These are phyloP conservation scores for Budorcas taxicolor DNA, from an alignment of 2,113 vertebrate genomes.

Conservation along the genomic window DNA sequence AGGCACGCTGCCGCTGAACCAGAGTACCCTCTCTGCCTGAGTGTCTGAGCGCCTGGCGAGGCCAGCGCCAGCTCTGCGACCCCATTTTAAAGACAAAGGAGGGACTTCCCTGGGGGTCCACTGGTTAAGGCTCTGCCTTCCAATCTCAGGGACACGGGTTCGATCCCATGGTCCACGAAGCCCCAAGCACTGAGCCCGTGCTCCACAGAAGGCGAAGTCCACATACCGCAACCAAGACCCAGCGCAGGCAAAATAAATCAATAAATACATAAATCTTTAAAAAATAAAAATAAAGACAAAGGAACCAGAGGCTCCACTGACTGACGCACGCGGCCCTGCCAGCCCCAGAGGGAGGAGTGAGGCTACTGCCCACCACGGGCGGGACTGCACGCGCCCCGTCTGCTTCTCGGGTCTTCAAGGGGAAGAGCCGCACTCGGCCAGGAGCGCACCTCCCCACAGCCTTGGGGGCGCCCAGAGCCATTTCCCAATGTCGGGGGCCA, in stretches of 20 bases:
- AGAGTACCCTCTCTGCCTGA: not conserved
- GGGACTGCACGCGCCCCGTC: fast-evolving
- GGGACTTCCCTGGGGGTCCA: not conserved
- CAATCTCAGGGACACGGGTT: not conserved
- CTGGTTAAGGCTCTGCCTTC: not conserved
- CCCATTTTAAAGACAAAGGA: not conserved
- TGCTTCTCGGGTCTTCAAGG: conserved; percentile 12
- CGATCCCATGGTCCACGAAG: not conserved
- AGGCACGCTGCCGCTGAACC: not conserved
- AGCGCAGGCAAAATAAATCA: not conserved
- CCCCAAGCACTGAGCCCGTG: not conserved
- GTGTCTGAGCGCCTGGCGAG: no score
- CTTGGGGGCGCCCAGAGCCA: not conserved
- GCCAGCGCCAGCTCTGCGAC: not conserved
- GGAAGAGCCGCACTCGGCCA: conserved; percentile 25
- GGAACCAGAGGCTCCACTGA: not conserved
- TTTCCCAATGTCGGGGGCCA: not conserved
- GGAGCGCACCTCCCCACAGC: not conserved
- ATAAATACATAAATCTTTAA: not conserved
- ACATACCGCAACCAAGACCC: not conserved
- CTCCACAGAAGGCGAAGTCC: not conserved
- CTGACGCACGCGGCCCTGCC: fast-evolving
- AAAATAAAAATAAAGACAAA: not conserved
- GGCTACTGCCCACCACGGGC: fast-evolving
- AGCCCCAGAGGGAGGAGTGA: no score